Evolutionary conservation across 1,140 invertebrate species (phyloP).

Genomic region (Sycobia sp.): DNA sequence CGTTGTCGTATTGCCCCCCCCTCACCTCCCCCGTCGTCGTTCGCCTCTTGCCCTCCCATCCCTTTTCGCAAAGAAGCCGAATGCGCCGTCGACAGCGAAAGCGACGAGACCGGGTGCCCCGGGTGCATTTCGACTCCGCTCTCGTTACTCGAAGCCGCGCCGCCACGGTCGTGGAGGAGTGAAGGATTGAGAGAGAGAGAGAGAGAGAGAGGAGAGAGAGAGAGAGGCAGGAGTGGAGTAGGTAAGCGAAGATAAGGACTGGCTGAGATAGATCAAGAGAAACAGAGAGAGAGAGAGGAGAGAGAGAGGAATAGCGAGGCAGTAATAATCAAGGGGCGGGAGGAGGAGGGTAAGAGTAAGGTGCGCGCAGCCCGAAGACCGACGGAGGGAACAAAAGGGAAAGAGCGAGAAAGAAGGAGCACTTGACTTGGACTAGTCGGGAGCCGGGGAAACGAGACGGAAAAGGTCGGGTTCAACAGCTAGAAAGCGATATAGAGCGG

Average conservation of each 20-base stretch:
- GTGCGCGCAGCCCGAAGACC: slow-evolving; percentile 17
- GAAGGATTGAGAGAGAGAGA: slow-evolving; percentile 17
- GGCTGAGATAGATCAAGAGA: slow-evolving; percentile 5
- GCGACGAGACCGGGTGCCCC: slow-evolving; percentile 12
- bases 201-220: slow-evolving; percentile 28
- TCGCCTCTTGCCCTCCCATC: too few species aligned
- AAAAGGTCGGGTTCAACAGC: slow-evolving; percentile 6
- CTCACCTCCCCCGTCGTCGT: not conserved
- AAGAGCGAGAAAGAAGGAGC: slow-evolving; percentile 11
- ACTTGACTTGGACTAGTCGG: too few species aligned
- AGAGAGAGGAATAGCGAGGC: slow-evolving; percentile 15
- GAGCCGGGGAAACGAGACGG: slow-evolving; percentile 3
- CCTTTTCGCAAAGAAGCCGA: too few species aligned
- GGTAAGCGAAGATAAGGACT: too few species aligned
- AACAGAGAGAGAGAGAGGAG: too few species aligned
- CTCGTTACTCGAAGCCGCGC: too few species aligned
- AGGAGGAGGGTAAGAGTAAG: too few species aligned
- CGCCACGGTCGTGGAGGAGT: not conserved
- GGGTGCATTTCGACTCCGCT: slow-evolving; percentile 15
- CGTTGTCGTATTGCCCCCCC: not conserved
- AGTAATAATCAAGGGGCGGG: slow-evolving; percentile 12
- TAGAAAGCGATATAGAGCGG: slow-evolving; percentile 6
- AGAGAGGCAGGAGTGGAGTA: not conserved
- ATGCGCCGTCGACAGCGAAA: slow-evolving; percentile 7
- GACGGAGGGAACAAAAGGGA: slow-evolving; percentile 12